Evolutionary conservation across 2,888 invertebrate genomes (phyloP), one percentile per base, ranked within the genome.

Genomic region (Lycia hirtaria): DNA sequence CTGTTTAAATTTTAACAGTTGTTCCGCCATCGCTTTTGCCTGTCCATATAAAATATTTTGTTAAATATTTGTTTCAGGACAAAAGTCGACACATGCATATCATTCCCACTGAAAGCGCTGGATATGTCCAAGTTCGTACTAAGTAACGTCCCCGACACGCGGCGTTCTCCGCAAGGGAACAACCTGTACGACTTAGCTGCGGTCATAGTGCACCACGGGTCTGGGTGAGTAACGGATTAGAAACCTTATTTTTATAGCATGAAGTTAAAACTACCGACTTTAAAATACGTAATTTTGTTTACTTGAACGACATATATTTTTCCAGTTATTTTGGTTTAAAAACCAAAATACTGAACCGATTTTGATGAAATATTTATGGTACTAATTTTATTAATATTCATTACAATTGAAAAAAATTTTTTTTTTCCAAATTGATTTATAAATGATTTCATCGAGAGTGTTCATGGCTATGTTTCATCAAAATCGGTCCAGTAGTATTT

Each of bases 151-250:
- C 94, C 94, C 62, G 95, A 94, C 76, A 94, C 95, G 56, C 91
- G 85, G 1, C 93, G 95, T 68, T 94, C 94, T 44, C 92, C 92
- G 51, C 93, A 92, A 73, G 93, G 94, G 54, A 93, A 92, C 78
- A 93, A 94, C 72, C 92, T 96, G 12, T 97, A 96, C 85, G 96
- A 97, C 85, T 92, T 96, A 71, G 95, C 96, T 63, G 96, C 96
- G 52, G 95, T 96, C 68, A 95, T 96, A 71, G 96, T 96, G 51
- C 96, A 96, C 81, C 96, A 96, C 78, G 96, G 96, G 68, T 94
- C 95, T 30, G 96, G 96, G 95, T 96, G 79, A 78, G 85, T 44
- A n/a, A 3, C 4, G 10, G 15, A 7, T 19, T 37, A 19, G 17
- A 9, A 5, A 19, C 37, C 37, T 2, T 19, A 10, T 19, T 10